Evolutionary conservation across 2,113 vertebrate species (phyloP).

Genomic region (Ptilonorhynchus violaceus): DNA sequence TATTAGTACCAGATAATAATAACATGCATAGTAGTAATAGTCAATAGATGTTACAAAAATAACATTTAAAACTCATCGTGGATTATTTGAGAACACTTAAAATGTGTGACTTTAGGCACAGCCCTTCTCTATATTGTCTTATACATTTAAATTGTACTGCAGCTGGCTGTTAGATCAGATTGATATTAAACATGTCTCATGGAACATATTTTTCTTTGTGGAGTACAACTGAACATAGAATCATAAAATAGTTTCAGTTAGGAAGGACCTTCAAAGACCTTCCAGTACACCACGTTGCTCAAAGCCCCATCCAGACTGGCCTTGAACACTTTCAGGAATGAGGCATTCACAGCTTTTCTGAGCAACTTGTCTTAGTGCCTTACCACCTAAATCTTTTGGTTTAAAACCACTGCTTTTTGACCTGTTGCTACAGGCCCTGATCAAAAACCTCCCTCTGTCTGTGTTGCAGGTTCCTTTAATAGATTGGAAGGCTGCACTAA

Average conservation of each 20-base stretch:
- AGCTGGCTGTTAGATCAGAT: neutral
- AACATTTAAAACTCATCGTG: neutral
- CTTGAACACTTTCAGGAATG: neutral
- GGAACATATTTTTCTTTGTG: neutral
- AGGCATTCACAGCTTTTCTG: neutral
- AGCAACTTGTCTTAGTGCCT: neutral
- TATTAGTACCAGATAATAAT: neutral
- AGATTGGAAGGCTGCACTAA: neutral
- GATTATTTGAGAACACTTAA: neutral
- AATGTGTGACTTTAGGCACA: neutral
- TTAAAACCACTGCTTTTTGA: neutral
- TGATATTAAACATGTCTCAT: neutral
- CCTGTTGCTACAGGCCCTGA: neutral
- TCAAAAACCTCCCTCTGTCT: neutral
- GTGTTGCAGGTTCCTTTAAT: neutral
- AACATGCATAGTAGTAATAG: neutral
- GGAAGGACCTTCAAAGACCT: neutral
- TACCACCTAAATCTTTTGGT: neutral
- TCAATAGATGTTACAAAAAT: neutral
- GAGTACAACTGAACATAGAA: neutral
- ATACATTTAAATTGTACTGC: neutral
- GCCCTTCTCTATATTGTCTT: neutral
- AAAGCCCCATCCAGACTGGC: neutral
- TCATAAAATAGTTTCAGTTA: neutral
- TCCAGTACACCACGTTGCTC: neutral